These are phyloP conservation scores for Gadus macrocephalus DNA, from an alignment of 2,113 vertebrate species.

Conservation along the genomic window DNA sequence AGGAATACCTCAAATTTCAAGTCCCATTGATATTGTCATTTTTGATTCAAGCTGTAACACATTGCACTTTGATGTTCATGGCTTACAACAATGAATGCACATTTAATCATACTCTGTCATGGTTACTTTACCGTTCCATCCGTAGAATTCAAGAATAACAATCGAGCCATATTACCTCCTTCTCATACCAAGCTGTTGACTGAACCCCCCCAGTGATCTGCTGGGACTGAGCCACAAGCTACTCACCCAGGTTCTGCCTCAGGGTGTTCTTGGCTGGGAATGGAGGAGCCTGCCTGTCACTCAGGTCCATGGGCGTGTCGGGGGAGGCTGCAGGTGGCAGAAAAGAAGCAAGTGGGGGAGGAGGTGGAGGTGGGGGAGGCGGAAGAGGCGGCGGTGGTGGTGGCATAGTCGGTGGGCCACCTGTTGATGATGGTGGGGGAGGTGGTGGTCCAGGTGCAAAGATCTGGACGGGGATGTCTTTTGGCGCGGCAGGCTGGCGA, in stretches of 20 bases:
- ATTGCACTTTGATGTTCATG: too few relatives aligned
- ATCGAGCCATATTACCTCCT: too few relatives aligned
- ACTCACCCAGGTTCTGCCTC: slow-evolving; percentile 80
- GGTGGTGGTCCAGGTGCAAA: slow-evolving; percentile 32
- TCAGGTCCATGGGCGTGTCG: slow-evolving; percentile 64
- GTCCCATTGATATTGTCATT: too few relatives aligned
- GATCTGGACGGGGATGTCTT: slow-evolving; percentile 69
- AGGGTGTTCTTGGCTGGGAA: slow-evolving; percentile 62
- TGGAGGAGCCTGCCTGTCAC: slow-evolving; percentile 39
- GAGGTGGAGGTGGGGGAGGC: slow-evolving; percentile 13
- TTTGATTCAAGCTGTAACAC: too few relatives aligned
- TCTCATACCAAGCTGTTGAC: too few relatives aligned
- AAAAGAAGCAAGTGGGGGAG: slow-evolving; percentile 2
- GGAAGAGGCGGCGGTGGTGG: slow-evolving; percentile 15
- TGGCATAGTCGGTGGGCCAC: not conserved
- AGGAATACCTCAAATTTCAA: too few relatives aligned
- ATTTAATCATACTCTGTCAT: too few relatives aligned
- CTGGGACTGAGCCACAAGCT: not conserved
- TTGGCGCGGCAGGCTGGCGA: slow-evolving; percentile 16
- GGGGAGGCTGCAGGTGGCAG: slow-evolving; percentile 8
- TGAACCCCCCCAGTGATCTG: not conserved
- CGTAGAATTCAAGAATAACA: too few relatives aligned
- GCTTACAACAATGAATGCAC: too few relatives aligned
- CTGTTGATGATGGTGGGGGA: slow-evolving; percentile 9
- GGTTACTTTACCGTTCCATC: too few relatives aligned